Base-by-base conservation (phyloP, 2,113 vertebrate genomes). In the Muscicapa adusta region DNA sequence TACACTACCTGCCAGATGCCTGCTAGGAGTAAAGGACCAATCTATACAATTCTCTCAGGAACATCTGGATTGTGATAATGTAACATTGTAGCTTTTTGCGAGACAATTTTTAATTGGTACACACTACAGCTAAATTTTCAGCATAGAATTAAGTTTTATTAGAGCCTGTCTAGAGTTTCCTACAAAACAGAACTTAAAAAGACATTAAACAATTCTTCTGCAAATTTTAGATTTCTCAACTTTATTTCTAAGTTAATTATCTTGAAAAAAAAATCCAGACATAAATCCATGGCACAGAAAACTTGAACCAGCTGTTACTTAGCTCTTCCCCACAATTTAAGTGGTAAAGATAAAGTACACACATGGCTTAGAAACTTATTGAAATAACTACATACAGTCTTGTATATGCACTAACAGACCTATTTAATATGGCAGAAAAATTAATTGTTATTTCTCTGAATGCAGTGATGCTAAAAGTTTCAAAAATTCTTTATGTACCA, bases 21-120 rank as follows among this genome's bases (percentile, higher is more conserved):
- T 94, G 68, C 75, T 91, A 91, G 34, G 34, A 95, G 94, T 92
- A 94, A 95, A 95, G 88, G 71, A 95, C 88, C 94, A 91, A 91
- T 73, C 51, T 95, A 90, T 25, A 79, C 23, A 94, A 61, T 74
- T 89, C 53, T 90, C 63, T 80, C 79, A 82, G 89, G 73, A 94
- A 94, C 92, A 96, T 91, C 79, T 88, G 83, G 87, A 74, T 75
- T 92, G 43, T 79, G 61, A 72, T 56, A 74, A 82, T 12, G 34
- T 72, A 90, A 77, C 15, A 65, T 10, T 72, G 82, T 9, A 75
- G n/a, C 31, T 81, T 77, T 82, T 38, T 19, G 63, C 77, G 33
- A 90, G 22, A 85, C 4, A 51, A 19, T 3, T n/a, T 73, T 88
- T 43, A 67, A 71, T 63, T 53, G 85, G 31, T 36, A 74, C 16